These are phyloP conservation scores for Clarias batrachus DNA, from an alignment of 2,113 vertebrate species.

Conservation along the genomic window DNA sequence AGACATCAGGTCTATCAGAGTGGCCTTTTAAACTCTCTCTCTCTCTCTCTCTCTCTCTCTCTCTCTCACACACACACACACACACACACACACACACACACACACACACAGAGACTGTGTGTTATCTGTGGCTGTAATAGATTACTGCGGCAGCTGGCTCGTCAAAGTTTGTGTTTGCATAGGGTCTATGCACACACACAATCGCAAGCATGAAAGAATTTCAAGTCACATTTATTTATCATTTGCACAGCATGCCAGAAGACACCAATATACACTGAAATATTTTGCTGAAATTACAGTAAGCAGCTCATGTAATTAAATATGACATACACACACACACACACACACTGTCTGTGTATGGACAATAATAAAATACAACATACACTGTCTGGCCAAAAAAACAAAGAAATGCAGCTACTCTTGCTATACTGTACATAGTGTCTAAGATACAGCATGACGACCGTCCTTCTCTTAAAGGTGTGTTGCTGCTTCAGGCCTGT, in stretches of 20 bases:
- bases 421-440: too few relatives aligned
- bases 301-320: neutral
- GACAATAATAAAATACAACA: neutral
- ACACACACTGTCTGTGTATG: neutral
- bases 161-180: slow-evolving; percentile 13
- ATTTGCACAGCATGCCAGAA: neutral
- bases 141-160: slow-evolving; percentile 27
- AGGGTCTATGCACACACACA: neutral
- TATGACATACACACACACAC: neutral
- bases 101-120: neutral
- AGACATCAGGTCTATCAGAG: slow-evolving; percentile 36
- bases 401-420: neutral
- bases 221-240: slow-evolving; percentile 7
- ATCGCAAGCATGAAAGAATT: neutral
- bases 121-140: slow-evolving; percentile 41
- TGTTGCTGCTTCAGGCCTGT: neutral
- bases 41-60: neutral
- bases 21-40: neutral
- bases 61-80: neutral
- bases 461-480: neutral
- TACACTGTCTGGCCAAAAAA: neutral
- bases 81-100: neutral
- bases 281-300: neutral
- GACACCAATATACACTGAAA: neutral
- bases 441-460: neutral